Conservation (phyloP, 2,113 vertebrate species). For the Halcyon malimbica region DNA sequence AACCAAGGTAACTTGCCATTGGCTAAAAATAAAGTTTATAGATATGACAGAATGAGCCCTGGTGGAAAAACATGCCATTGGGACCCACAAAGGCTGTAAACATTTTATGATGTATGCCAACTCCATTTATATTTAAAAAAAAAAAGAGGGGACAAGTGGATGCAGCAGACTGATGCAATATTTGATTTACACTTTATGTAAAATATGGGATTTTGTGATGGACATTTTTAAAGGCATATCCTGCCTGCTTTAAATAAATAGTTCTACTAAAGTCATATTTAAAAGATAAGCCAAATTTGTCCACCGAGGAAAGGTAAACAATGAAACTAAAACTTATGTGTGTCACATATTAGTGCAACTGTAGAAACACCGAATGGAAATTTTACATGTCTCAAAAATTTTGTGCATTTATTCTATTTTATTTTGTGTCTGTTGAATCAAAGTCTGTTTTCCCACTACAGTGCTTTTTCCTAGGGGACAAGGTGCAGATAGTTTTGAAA, state of each 20-base stretch:
- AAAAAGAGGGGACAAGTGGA: background rate
- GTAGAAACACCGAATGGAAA: background rate
- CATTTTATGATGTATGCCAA: constrained; percentile 46
- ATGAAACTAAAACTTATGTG: background rate
- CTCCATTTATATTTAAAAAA: background rate
- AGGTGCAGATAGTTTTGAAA: background rate
- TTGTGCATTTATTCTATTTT: background rate
- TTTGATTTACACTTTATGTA: background rate
- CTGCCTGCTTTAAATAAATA: background rate
- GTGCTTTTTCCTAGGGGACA: background rate
- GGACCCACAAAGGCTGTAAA: constrained; percentile 10
- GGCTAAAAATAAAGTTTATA: constrained; percentile 27
- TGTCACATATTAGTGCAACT: background rate
- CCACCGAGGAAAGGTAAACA: background rate
- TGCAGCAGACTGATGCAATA: background rate
- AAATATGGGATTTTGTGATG: background rate
- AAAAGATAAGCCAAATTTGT: background rate
- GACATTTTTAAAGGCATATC: background rate
- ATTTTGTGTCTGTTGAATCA: background rate
- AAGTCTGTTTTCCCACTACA: background rate
- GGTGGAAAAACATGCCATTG: constrained; percentile 9
- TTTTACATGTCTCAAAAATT: background rate
- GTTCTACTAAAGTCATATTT: background rate
- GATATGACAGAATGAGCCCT: constrained; percentile 46
- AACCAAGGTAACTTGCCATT: background rate